These are phyloP conservation scores for Nerophis lumbriciformis DNA, from an alignment of 2,113 vertebrate species.

Conservation along the genomic window DNA sequence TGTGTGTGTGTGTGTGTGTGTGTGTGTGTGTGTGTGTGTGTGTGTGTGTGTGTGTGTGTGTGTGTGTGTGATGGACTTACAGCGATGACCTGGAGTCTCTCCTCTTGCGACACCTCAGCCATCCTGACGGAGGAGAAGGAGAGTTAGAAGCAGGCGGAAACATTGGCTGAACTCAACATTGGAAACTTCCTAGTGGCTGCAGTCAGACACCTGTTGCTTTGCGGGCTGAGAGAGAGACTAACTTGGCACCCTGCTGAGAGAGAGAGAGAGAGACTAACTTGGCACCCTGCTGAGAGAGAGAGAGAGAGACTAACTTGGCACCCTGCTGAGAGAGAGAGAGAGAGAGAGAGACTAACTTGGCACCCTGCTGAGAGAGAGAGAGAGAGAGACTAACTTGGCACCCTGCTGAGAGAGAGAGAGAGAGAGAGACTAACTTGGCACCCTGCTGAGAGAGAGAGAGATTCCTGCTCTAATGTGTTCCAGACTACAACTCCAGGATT, in stretches of 20 bases:
- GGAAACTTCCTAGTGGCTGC: conserved; percentile 25
- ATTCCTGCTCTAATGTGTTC: conserved; percentile 71
- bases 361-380: too few species aligned
- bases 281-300: conserved; percentile 35
- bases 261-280: too few species aligned
- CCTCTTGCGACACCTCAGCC: conserved; percentile 75
- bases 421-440: not conserved
- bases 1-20: too few species aligned
- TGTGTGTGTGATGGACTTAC: conserved; percentile 48
- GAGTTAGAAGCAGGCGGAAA: conserved; percentile 10
- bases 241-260: too few species aligned
- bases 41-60: too few species aligned
- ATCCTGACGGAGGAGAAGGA: conserved; percentile 54
- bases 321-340: too few species aligned
- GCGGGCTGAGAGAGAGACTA: conserved; percentile 38
- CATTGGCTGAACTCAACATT: conserved; percentile 5
- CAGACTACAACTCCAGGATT: conserved; percentile 62
- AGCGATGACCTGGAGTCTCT: conserved; percentile 73
- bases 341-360: not conserved
- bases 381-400: too few species aligned
- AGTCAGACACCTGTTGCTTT: conserved; percentile 40
- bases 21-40: too few species aligned
- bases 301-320: too few species aligned
- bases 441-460: too few species aligned
- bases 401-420: conserved; percentile 4